Evolutionary conservation across 2,888 invertebrate genomes (phyloP).

Genomic region (Chelonus formosanus): DNA sequence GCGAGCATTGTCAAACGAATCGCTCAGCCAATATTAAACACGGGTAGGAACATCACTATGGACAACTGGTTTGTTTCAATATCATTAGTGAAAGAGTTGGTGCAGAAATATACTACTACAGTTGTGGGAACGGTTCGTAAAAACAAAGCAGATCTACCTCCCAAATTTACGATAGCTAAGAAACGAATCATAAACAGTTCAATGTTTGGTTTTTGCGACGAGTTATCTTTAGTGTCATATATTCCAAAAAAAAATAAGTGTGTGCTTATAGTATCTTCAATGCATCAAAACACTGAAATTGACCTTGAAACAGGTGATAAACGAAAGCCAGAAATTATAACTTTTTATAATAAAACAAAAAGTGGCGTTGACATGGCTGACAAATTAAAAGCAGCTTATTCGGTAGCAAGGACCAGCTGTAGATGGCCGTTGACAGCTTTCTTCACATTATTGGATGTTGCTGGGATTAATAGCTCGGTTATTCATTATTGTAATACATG

Average conservation of each 20-base stretch:
- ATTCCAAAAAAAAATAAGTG: constrained; percentile 48
- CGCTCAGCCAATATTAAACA: constrained; percentile 44
- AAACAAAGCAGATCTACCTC: constrained; percentile 42
- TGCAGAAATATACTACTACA: constrained; percentile 36
- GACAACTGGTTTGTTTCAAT: constrained; percentile 51
- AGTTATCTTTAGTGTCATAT: constrained; percentile 43
- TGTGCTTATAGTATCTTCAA: constrained; percentile 36
- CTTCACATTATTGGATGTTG: constrained; percentile 41
- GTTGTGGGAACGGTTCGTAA: constrained; percentile 42
- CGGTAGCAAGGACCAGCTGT: constrained; percentile 44
- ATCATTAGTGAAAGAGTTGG: constrained; percentile 44
- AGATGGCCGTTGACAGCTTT: constrained; percentile 48
- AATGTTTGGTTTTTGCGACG: constrained; percentile 10
- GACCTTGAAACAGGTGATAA: constrained; percentile 31
- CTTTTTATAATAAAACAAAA: too few species aligned
- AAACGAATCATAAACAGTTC: neutral
- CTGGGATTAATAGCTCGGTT: constrained; percentile 43
- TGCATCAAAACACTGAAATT: constrained; percentile 31
- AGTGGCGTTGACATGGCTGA: constrained; percentile 32
- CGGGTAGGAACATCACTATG: constrained; percentile 47
- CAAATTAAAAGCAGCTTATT: constrained; percentile 21
- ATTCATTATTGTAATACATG: constrained; percentile 14
- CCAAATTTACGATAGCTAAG: constrained; percentile 25
- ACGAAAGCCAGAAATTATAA: too few species aligned
- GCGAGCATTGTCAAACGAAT: constrained; percentile 44